Base-by-base conservation (phyloP, 2,888 invertebrate genomes). In the Orchesella flavescens region DNA sequence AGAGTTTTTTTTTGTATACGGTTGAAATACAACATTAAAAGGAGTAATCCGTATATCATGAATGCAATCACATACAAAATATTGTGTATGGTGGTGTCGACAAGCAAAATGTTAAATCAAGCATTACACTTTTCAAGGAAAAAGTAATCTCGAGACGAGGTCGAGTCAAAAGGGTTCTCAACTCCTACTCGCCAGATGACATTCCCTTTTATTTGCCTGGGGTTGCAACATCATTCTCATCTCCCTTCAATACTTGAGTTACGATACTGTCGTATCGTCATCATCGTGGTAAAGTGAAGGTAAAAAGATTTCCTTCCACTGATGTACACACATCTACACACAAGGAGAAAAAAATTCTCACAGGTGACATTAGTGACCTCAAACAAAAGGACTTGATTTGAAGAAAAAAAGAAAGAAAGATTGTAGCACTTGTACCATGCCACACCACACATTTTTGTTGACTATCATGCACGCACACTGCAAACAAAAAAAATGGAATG, bases 341-440 rank as follows among this genome's bases (percentile, higher is more conserved):
- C 34, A 74, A 2, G 15, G n/a, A n/a, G n/a, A 43, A 59, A 77
- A 83, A 83, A 61, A 83, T 73, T 73, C 83, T 83, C 77, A 77
- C 53, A 77, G 75, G 83, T 77, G 83, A 83, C 83, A 83, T 77
- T 77, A 83, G 83, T 77, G 77, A 83, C 83, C 83, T 82, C 73
- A 83, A 77, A 83, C 72, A 73, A 77, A 73, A 73, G 59, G 59
- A 71, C 55, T 79, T 73, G 46, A 55, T 57, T 78, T 69, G 69
- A 69, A 23, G 9, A 55, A 71, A 59, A 66, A 77, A 77, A n/a
- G n/a, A n/a, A n/a, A n/a, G n/a, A n/a, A 19, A 43, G 3, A 76
- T 34, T 34, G 19, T 53, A 63, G 63, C n/a, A 10, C 24, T 13
- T 19, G 49, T 13, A 75, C 53, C 53, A 75, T 15, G 34, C 74